These are phyloP conservation scores for Staurois parvus DNA, from an alignment of 2,797 vertebrate genomes.

Conservation along the genomic window DNA sequence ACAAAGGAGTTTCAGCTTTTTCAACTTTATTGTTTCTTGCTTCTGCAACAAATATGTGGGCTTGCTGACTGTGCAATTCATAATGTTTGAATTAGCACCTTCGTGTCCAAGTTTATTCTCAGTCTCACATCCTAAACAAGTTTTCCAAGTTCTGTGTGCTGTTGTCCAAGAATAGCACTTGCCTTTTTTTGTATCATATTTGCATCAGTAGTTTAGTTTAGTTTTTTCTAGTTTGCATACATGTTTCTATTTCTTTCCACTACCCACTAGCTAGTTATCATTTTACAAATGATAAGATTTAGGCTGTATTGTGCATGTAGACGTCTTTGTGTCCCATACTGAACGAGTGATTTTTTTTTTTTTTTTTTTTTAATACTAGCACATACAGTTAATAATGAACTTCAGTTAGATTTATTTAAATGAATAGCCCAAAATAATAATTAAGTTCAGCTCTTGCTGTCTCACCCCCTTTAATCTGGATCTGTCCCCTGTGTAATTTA, in stretches of 20 bases:
- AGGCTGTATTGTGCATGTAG: too few species aligned
- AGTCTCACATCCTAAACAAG: not conserved
- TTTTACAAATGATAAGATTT: too few species aligned
- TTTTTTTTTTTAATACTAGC: too few species aligned
- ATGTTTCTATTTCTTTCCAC: not conserved
- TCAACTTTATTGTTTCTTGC: slow-evolving; percentile 17
- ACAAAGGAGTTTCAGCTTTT: slow-evolving; percentile 23
- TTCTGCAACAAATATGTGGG: slow-evolving; percentile 12
- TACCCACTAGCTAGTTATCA: too few species aligned
- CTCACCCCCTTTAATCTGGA: too few species aligned
- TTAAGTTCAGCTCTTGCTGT: too few species aligned
- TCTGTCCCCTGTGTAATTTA: too few species aligned
- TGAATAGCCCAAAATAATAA: too few species aligned
- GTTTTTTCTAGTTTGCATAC: not conserved
- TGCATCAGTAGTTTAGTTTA: not conserved
- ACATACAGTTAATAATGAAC: too few species aligned
- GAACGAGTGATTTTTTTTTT: too few species aligned
- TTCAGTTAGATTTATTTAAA: too few species aligned
- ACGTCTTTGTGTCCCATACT: too few species aligned
- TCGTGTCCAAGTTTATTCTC: not conserved
- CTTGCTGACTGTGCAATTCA: slow-evolving; percentile 22
- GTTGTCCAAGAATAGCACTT: not conserved
- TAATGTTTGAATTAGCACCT: not conserved
- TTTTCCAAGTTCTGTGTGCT: not conserved
- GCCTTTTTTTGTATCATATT: not conserved